Evolutionary conservation across 2,113 vertebrate genomes (phyloP), one percentile per base, ranked within the genome.

Genomic region (Bambusicola thoracicus): DNA sequence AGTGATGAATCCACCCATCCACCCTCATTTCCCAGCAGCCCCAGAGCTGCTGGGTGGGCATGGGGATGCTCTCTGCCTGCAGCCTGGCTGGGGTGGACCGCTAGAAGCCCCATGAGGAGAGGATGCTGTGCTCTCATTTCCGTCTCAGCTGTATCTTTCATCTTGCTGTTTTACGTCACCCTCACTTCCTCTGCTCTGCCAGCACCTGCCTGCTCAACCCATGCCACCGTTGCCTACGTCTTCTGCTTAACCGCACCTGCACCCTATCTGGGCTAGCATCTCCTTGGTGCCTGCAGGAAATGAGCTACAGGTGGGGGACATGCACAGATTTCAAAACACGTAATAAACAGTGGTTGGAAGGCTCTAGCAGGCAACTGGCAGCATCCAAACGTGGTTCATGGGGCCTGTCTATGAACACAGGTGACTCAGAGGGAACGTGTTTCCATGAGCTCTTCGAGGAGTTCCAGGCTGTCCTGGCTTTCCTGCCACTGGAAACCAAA

Each of bases 221-320:
- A 11, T 36, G 11, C 32, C 13, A 40, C 74, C 15, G 46, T 40
- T 18, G 49, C 68, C 68, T 13, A 6, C 32, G 22, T 53, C 58
- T 36, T 51, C 41, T 20, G 48, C 2, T 34, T 6, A n/a, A 27
- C 25, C 30, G 14, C 49, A 29, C 40, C 66, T 65, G 67, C 32
- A 0, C 76, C 79, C 53, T 55, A 53, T 76, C 85, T 51, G 41
- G 72, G 15, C 46, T 17, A 30, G 10, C 44, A 92, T 87, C 82
- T 65, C 55, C 43, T 24, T 4, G 30, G 20, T 82, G 59, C 44
- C 91, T 75, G 62, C 81, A 86, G 81, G 81, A 91, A 85, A 78
- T 10, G 32, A 63, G 59, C 41, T 51, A 61, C 18, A 7, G 29
- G 32, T 3, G 8, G 20, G 36, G 34, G 21, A 21, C 13, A 8